Conservation (phyloP, 2,113 vertebrate species). For the Stercorarius parasiticus region DNA sequence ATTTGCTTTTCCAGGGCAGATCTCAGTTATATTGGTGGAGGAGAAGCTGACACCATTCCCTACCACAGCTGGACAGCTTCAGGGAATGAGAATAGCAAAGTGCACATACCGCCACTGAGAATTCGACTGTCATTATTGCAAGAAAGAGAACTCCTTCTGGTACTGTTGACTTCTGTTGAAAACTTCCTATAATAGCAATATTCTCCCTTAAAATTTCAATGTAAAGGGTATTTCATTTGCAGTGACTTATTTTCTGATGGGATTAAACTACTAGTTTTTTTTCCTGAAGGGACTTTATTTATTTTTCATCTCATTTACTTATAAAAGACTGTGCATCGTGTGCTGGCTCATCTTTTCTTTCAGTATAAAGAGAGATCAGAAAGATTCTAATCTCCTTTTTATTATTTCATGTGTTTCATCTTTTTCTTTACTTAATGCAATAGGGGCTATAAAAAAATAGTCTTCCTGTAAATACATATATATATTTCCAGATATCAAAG, state of each 20-base stretch:
- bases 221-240: not conserved
- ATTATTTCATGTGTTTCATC: not conserved
- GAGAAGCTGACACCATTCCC: not conserved
- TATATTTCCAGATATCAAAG: not conserved
- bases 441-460: not conserved
- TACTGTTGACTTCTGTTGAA: not conserved
- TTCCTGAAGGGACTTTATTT: not conserved
- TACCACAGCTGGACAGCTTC: not conserved
- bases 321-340: not conserved
- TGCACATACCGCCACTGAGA: not conserved
- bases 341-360: not conserved
- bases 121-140: not conserved
- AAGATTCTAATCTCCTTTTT: not conserved
- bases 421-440: not conserved
- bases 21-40: not conserved
- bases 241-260: not conserved
- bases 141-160: not conserved
- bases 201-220: not conserved
- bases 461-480: not conserved
- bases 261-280: accelerated
- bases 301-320: not conserved
- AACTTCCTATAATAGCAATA: not conserved
- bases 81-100: not conserved
- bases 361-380: not conserved
- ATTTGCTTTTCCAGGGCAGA: not conserved